Base-by-base conservation (phyloP, 2,888 invertebrate species). In the Prosopocoilus inquinatus region DNA sequence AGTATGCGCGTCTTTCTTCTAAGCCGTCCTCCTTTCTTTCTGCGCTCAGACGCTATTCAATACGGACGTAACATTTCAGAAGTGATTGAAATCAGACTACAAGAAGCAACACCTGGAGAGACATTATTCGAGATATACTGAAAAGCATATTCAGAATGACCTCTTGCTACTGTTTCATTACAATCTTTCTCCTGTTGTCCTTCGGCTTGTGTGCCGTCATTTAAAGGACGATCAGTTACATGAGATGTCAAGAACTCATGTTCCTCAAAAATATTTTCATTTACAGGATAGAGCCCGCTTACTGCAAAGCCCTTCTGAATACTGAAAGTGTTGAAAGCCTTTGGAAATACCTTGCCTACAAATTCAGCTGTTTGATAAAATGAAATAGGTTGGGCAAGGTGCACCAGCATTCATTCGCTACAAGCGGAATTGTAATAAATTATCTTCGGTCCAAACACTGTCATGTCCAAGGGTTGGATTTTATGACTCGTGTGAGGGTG, bases 241-340 rank as follows among this genome's bases (percentile, higher is more conserved):
- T 38, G 20, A 44, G 11, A 53, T 11, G 16, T 34, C 20, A 34
- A 33, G 47, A 13, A 39, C 47, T 20, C 53, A 44, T 36, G 53
- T n/a, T 8, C 13, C 13, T 43, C 13, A 12, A 38, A 47, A 53
- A 38, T 28, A 44, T 35, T 53, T 53, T 16, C 36, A 36, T 36
- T 36, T 12, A 36, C 11, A n/a, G 36, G 33, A 28, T 32, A 50
- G n/a, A 45, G 46, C 47, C 12, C 15, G 1, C 8, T 15, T 12
- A 9, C 36, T 36, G 8, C 7, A 12, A 36, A 36, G 4, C 1
- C 36, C 36, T 28, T 28, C 20, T 28, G 20, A 36, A 36, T 36
- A 28, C 7, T 28, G 20, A 1, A 28, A 36, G 36, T n/a, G 4
- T 32, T 16, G 12, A 50, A 50, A n/a, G 50, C 4, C 12, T 50